Conservation (phyloP, 2,797 vertebrate species). For the Urosaurus nigricauda region DNA sequence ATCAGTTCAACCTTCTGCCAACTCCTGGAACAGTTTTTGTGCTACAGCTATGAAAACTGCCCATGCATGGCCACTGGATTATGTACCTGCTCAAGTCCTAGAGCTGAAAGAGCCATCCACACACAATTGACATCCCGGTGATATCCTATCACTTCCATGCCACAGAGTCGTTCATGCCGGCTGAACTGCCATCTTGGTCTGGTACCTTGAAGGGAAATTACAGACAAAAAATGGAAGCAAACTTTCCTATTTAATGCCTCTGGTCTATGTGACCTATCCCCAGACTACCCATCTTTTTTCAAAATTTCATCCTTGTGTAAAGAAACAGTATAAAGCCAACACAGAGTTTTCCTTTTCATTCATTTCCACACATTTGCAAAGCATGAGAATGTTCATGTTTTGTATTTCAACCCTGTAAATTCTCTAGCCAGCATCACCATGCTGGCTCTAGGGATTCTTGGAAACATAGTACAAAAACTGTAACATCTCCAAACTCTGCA, state of each 20-base stretch:
- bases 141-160: constrained; percentile 35
- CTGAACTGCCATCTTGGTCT: constrained; percentile 34
- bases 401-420: too few species aligned
- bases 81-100: constrained; percentile 23
- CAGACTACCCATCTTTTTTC: not conserved
- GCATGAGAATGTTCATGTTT: too few species aligned
- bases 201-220: constrained; percentile 21
- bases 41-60: too few species aligned
- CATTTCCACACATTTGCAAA: not conserved
- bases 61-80: not conserved
- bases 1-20: too few species aligned
- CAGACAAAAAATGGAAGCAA: not conserved
- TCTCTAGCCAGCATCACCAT: too few species aligned
- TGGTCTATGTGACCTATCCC: not conserved
- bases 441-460: too few species aligned
- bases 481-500: too few species aligned
- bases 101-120: constrained; percentile 29
- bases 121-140: constrained; percentile 18
- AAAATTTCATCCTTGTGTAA: not conserved
- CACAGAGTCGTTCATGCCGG: constrained; percentile 13
- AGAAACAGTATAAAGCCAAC: too few species aligned
- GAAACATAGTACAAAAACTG: too few species aligned
- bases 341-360: not conserved
- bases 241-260: not conserved
- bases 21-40: too few species aligned